Percentiles rank a stretch among this genome's conserved stretches.
phyloP scores from a whole-genome alignment of 2,797 vertebrate species.

The Falco berigora region DNA sequence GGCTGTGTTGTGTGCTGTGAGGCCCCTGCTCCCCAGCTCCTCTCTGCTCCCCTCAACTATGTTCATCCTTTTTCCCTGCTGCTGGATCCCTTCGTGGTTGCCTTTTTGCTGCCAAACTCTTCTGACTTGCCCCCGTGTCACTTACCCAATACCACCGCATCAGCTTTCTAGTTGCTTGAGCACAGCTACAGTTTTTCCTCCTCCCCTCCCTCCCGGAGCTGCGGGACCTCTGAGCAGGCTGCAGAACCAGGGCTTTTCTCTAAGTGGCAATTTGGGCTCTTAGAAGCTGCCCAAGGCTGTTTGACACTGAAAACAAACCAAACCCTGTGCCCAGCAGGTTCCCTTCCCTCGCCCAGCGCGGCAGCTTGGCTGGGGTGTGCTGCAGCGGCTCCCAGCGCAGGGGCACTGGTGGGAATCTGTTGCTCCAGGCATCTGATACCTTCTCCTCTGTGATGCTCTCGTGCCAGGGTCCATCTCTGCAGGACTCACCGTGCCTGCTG shows the following conservation, averaged over 20 bases:
- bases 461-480: neutral
- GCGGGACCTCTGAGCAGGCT: neutral
- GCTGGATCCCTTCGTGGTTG: accelerated
- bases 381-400: neutral
- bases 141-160: neutral
- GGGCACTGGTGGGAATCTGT: neutral
- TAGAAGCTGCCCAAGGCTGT: neutral
- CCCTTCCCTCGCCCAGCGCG: neutral
- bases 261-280: neutral
- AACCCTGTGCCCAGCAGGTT: too few species aligned
- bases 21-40: neutral
- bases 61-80: neutral
- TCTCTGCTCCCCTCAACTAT: neutral
- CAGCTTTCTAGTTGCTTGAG: neutral
- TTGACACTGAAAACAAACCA: neutral
- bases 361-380: neutral
- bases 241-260: neutral
- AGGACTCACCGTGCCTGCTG: neutral
- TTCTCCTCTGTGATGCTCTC: neutral
- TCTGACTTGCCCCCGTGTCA: neutral
- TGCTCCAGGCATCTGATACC: neutral
- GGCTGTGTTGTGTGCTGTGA: neutral
- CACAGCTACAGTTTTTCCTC: neutral
- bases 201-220: neutral
- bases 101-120: neutral